A percentile compares a stretch with the other conserved stretches of the same genome.
Conservation (phyloP, 2,797 vertebrate species). For the Numenius phaeopus region DNA sequence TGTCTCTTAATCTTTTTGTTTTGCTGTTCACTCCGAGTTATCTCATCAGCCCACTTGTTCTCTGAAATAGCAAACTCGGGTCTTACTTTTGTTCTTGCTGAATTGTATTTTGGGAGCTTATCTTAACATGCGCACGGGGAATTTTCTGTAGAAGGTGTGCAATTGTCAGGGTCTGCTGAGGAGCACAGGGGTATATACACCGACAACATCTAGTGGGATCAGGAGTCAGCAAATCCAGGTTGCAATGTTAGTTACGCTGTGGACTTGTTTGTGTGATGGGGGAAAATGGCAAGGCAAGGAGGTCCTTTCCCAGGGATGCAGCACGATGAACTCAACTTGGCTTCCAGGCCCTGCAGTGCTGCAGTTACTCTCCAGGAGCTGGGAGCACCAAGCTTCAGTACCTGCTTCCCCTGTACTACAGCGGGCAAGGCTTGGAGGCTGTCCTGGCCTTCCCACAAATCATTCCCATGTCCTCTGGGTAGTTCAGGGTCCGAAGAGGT, state of each 20-base stretch:
- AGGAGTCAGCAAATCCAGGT: neutral
- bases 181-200: neutral
- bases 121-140: rapidly evolving
- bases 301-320: neutral
- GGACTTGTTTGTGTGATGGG: neutral
- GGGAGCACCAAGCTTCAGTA: neutral
- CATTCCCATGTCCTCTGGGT: neutral
- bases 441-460: neutral
- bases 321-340: neutral
- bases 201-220: neutral
- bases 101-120: neutral
- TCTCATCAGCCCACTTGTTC: constrained; percentile 49
- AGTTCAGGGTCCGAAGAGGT: neutral
- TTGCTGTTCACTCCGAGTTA: constrained; percentile 14
- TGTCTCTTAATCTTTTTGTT: constrained; percentile 47
- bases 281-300: neutral
- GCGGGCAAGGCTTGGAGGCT: neutral
- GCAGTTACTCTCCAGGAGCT: neutral
- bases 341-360: neutral
- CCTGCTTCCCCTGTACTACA: rapidly evolving
- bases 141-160: neutral
- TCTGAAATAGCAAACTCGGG: constrained; percentile 22
- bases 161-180: neutral
- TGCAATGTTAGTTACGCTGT: neutral
- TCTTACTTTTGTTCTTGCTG: constrained; percentile 7